Conservation (phyloP, 2,888 invertebrate species). For the Eutolmus rufibarbis region DNA sequence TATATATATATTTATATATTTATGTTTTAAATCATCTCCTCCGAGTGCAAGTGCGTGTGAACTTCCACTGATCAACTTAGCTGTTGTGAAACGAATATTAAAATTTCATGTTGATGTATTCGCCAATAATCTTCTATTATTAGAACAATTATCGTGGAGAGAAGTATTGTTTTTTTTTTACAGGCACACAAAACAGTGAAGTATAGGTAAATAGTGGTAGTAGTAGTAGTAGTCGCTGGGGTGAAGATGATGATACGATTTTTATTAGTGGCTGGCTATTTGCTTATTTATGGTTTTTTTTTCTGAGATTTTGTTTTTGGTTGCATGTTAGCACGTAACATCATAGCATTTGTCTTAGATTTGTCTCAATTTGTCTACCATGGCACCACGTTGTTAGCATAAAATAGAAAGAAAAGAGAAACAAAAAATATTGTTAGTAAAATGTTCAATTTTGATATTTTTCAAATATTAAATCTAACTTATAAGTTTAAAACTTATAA, state of each 20-base stretch:
- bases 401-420: constrained; percentile 53
- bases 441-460: constrained; percentile 1
- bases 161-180: not conserved
- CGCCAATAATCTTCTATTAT: not conserved
- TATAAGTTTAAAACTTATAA: constrained; percentile 2
- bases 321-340: constrained; percentile 42
- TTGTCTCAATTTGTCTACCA: constrained; percentile 53
- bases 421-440: constrained; percentile 49
- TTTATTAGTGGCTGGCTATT: constrained; percentile 32
- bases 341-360: constrained; percentile 33
- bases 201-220: not conserved
- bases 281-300: constrained; percentile 25
- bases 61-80: not conserved
- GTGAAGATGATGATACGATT: constrained; percentile 35
- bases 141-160: constrained; percentile 10
- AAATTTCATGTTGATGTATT: not conserved
- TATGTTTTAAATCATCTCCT: not conserved
- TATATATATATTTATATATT: not conserved
- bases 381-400: constrained; percentile 57
- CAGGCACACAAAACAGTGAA: constrained; percentile 34
- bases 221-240: constrained; percentile 26
- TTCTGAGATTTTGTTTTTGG: constrained; percentile 22
- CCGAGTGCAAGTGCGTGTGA: not conserved
- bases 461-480: not conserved
- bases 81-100: not conserved